Percentiles rank a stretch among this genome's conserved stretches.
phyloP scores from a whole-genome alignment of 2,888 invertebrate species.

The Thera obeliscata region DNA sequence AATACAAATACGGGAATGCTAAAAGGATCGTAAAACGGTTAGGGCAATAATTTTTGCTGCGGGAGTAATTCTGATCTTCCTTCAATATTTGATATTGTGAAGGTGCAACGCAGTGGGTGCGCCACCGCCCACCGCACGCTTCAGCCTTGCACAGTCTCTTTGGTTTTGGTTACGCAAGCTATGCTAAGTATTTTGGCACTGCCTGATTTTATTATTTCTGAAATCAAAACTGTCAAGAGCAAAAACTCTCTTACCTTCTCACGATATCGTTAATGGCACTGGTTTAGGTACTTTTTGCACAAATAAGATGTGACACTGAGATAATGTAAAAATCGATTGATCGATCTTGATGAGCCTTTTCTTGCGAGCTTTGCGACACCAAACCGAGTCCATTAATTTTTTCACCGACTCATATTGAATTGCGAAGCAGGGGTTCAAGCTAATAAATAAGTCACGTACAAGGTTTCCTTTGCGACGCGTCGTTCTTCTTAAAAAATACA shows the following conservation, averaged over 20 bases:
- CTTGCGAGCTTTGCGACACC: slow-evolving; percentile 28
- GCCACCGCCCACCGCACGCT: slow-evolving; percentile 39
- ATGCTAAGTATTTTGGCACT: slow-evolving; percentile 9
- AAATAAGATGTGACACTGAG: slow-evolving; percentile 33
- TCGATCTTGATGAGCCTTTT: slow-evolving; percentile 38
- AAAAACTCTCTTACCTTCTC: slow-evolving; percentile 14
- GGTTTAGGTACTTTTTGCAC: slow-evolving; percentile 30
- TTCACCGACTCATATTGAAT: slow-evolving; percentile 46
- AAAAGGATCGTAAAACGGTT: neutral
- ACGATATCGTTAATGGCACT: slow-evolving; percentile 21
- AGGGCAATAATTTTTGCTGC: neutral
- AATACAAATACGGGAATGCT: neutral
- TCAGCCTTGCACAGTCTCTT: slow-evolving; percentile 29
- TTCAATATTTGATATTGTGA: slow-evolving; percentile 20
- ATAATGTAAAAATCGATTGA: slow-evolving; percentile 40
- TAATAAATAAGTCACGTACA: slow-evolving; percentile 74
- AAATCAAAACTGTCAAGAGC: neutral
- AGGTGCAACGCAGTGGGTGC: slow-evolving; percentile 54
- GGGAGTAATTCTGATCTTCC: slow-evolving; percentile 6
- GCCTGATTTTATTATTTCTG: slow-evolving; percentile 3
- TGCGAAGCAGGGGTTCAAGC: slow-evolving; percentile 33
- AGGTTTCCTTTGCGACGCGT: slow-evolving; percentile 66
- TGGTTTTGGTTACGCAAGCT: slow-evolving; percentile 22
- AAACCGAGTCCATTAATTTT: slow-evolving; percentile 44
- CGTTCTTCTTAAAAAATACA: slow-evolving; percentile 59